Evolutionary conservation across 1,140 invertebrate species (phyloP).

Genomic region (Hylaeus volcanicus): DNA sequence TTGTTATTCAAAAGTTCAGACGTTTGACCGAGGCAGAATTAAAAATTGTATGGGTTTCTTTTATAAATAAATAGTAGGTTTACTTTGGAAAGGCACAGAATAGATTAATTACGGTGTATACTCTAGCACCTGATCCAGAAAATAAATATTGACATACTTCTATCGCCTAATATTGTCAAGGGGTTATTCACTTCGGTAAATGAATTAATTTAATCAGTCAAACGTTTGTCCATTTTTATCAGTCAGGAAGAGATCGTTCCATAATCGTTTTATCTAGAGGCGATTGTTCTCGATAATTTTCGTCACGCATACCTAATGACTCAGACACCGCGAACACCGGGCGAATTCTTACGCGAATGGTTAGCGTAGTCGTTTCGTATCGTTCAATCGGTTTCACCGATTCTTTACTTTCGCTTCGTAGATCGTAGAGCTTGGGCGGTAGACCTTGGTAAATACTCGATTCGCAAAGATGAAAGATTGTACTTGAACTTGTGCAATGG

Average conservation of each 20-base stretch:
- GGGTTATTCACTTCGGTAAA: too few relatives aligned
- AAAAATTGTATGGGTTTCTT: too few relatives aligned
- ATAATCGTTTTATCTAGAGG: not conserved
- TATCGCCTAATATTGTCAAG: too few relatives aligned
- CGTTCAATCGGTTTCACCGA: slow-evolving; percentile 26
- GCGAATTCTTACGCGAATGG: not conserved
- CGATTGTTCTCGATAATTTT: not conserved
- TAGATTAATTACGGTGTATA: too few relatives aligned
- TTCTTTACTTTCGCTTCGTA: slow-evolving; percentile 23
- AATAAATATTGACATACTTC: too few relatives aligned
- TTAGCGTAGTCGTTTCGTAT: slow-evolving; percentile 18
- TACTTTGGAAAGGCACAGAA: too few relatives aligned
- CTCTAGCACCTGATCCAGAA: too few relatives aligned
- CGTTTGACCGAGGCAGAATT: too few relatives aligned
- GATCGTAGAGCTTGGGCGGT: not conserved
- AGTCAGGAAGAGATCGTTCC: not conserved
- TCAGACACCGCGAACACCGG: not conserved
- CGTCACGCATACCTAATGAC: not conserved
- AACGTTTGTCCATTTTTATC: not conserved
- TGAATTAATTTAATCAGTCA: too few relatives aligned
- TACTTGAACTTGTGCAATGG: too few relatives aligned
- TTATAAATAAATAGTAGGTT: too few relatives aligned
- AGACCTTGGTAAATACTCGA: not conserved
- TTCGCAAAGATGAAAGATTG: not conserved
- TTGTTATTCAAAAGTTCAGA: too few relatives aligned